Conservation (phyloP, 2,113 vertebrate genomes). For the Otocyon megalotis region DNA sequence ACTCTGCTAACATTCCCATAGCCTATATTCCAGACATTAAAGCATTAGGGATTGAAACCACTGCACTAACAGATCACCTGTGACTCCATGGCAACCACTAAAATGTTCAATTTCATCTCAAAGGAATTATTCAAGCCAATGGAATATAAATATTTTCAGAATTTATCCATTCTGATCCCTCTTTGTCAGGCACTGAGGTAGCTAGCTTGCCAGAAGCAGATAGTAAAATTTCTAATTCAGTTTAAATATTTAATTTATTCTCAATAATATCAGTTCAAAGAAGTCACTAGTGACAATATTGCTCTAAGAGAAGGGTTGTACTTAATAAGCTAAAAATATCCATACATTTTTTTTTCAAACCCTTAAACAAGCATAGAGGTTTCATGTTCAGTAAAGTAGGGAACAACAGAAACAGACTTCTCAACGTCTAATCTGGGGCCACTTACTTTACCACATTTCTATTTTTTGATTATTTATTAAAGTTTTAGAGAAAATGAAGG, state of each 20-base stretch:
- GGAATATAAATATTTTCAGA: background rate
- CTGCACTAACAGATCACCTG: background rate
- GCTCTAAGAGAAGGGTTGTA: background rate
- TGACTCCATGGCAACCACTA: background rate
- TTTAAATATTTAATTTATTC: background rate
- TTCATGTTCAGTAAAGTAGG: background rate
- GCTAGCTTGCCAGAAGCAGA: background rate
- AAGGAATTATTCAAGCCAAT: background rate
- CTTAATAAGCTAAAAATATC: background rate
- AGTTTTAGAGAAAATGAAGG: background rate
- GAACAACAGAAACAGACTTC: background rate
- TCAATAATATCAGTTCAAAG: background rate
- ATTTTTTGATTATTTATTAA: background rate
- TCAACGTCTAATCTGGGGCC: background rate
- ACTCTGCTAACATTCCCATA: background rate
- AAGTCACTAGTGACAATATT: background rate
- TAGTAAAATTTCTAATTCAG: background rate
- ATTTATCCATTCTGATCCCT: background rate
- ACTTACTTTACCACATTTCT: background rate
- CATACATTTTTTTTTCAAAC: background rate
- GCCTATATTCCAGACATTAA: background rate
- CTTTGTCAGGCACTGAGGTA: background rate
- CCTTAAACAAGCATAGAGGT: background rate
- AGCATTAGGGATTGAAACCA: background rate
- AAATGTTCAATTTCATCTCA: background rate